These are phyloP conservation scores for Plemyria rubiginata DNA, from an alignment of 2,888 invertebrate genomes.

Conservation along the genomic window DNA sequence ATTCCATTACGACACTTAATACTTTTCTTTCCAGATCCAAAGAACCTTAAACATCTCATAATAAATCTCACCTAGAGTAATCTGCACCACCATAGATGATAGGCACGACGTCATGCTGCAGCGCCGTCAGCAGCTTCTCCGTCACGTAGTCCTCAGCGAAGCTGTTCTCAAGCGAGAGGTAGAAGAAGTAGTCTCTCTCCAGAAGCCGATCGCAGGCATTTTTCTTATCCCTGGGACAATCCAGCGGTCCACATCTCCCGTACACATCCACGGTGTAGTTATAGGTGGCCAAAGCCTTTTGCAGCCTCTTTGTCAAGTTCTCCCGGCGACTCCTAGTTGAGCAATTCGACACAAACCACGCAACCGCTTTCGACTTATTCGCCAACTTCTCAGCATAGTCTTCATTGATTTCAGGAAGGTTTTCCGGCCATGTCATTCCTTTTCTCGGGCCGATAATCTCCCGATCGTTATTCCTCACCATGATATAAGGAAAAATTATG, in stretches of 20 bases:
- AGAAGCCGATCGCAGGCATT: constrained; percentile 61
- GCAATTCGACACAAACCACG: constrained; percentile 79
- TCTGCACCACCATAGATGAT: constrained; percentile 88
- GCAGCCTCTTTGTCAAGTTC: constrained; percentile 52
- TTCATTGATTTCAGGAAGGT: constrained; percentile 45
- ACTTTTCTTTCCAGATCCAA: background rate
- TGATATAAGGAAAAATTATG: constrained; percentile 65
- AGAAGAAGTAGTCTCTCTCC: constrained; percentile 88
- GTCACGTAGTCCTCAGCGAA: constrained; percentile 84
- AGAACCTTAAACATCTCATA: background rate
- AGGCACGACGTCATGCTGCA: constrained; percentile 86
- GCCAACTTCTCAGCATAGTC: constrained; percentile 47
- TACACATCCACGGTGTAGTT: constrained; percentile 78
- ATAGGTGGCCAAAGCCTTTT: constrained; percentile 52
- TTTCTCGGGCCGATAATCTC: constrained; percentile 64
- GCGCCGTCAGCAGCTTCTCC: constrained; percentile 86
- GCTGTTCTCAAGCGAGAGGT: constrained; percentile 90
- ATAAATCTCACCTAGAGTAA: constrained; percentile 75
- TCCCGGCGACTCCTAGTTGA: constrained; percentile 57
- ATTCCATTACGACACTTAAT: too few species aligned
- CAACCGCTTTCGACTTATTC: constrained; percentile 69
- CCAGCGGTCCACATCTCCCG: constrained; percentile 77
- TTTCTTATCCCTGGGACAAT: constrained; percentile 54
- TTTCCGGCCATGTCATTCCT: constrained; percentile 55
- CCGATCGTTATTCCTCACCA: constrained; percentile 56